These are phyloP conservation scores for Pseudomyrmex concolor DNA, from an alignment of 1,140 invertebrate genomes.

Conservation along the genomic window DNA sequence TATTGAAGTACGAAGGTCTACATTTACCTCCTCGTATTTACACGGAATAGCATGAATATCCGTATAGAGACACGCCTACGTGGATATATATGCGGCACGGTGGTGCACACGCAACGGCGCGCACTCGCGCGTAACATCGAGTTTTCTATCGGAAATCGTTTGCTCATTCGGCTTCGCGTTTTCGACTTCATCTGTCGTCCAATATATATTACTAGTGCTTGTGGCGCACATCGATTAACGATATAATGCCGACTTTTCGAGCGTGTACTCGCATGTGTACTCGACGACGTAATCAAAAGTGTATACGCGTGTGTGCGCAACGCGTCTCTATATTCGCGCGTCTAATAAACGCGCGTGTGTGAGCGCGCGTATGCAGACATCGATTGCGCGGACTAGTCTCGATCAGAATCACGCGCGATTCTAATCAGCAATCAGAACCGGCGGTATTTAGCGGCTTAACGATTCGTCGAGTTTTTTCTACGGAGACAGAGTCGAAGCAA, in stretches of 20 bases:
- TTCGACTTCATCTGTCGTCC: conserved; percentile 13
- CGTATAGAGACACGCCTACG: conserved; percentile 30
- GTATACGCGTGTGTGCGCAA: neutral
- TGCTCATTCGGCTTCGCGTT: neutral
- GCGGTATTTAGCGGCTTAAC: conserved; percentile 70
- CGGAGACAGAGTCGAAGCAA: conserved; percentile 28
- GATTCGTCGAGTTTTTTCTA: conserved; percentile 69
- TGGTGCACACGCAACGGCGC: conserved; percentile 22
- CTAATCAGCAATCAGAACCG: conserved; percentile 35
- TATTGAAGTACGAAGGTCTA: conserved; percentile 42
- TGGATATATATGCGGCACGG: neutral
- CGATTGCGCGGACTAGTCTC: neutral
- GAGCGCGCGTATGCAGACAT: neutral
- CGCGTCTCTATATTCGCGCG: too few relatives aligned
- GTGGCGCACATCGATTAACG: conserved; percentile 26
- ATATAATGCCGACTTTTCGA: conserved; percentile 5
- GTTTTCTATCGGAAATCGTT: conserved; percentile 30
- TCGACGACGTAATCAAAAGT: neutral
- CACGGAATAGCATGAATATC: conserved; percentile 45
- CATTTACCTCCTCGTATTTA: conserved; percentile 52
- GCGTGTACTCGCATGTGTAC: neutral
- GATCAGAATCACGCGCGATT: conserved; percentile 57
- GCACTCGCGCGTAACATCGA: conserved; percentile 47
- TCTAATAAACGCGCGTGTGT: too few relatives aligned
- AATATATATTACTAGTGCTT: neutral